Evolutionary conservation across 2,113 vertebrate genomes (phyloP).

Genomic region (Narcine bancroftii): DNA sequence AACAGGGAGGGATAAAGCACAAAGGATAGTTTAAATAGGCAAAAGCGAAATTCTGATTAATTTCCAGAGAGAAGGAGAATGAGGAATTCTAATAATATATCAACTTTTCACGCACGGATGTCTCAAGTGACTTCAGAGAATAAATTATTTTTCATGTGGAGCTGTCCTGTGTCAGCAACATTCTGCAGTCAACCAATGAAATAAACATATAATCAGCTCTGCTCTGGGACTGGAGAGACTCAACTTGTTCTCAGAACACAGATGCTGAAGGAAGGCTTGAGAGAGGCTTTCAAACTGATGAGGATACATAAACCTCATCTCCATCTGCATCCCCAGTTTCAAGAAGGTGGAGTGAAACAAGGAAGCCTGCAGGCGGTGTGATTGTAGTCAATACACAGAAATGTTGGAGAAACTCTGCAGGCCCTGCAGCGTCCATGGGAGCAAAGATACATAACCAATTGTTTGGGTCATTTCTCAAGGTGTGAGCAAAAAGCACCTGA

Average conservation of each 20-base stretch:
- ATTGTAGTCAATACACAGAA: too few species aligned
- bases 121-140: neutral
- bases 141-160: slow-evolving; percentile 20
- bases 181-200: neutral
- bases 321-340: too few species aligned
- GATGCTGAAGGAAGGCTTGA: neutral
- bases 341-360: too few species aligned
- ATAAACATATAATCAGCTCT: neutral
- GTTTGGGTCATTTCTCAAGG: too few species aligned
- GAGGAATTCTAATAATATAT: neutral
- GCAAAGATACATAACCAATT: too few species aligned
- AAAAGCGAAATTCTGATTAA: slow-evolving; percentile 8
- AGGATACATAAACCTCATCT: neutral
- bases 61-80: neutral
- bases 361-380: too few species aligned
- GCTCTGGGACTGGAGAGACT: neutral
- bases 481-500: too few species aligned
- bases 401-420: too few species aligned
- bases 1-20: neutral
- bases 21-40: neutral
- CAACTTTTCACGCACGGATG: neutral
- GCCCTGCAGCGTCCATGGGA: too few species aligned
- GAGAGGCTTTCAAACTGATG: neutral
- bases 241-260: neutral
- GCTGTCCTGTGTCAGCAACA: neutral